Evolutionary conservation across 2,888 invertebrate species (phyloP).

Genomic region (Eupsilia transversa): DNA sequence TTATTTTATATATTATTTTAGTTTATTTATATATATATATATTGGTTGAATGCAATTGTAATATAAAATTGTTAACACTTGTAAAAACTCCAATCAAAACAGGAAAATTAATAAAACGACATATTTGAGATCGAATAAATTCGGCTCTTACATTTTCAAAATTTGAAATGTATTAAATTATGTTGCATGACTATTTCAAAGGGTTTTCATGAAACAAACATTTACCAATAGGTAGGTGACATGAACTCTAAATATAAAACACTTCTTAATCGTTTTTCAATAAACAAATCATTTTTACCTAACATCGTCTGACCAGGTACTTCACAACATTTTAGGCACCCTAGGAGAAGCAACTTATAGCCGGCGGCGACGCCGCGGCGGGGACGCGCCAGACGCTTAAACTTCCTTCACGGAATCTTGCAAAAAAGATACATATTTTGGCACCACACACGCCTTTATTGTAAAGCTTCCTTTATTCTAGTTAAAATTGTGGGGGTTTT

Average conservation of each 20-base stretch:
- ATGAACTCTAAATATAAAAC: neutral
- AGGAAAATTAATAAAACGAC: neutral
- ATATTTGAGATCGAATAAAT: neutral
- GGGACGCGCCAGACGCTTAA: slow-evolving; percentile 78
- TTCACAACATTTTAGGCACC: slow-evolving; percentile 71
- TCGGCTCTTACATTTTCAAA: neutral
- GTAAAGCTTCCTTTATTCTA: slow-evolving; percentile 67
- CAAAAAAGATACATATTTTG: slow-evolving; percentile 84
- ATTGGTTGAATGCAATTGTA: neutral
- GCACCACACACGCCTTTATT: slow-evolving; percentile 74
- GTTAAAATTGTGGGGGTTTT: slow-evolving; percentile 63
- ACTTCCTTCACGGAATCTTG: slow-evolving; percentile 77
- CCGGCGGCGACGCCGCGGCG: slow-evolving; percentile 81
- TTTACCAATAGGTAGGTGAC: neutral
- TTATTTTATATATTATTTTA: too few species aligned
- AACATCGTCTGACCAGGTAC: slow-evolving; percentile 19
- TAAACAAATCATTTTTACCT: neutral
- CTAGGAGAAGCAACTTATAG: slow-evolving; percentile 71
- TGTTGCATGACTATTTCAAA: too few species aligned
- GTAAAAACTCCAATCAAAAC: neutral
- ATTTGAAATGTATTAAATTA: neutral
- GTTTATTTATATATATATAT: too few species aligned
- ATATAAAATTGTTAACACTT: neutral
- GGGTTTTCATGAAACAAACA: neutral
- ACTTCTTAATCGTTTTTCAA: neutral